Base-by-base conservation (phyloP, 2,113 vertebrate species). In the Nyctereutes procyonoides region DNA sequence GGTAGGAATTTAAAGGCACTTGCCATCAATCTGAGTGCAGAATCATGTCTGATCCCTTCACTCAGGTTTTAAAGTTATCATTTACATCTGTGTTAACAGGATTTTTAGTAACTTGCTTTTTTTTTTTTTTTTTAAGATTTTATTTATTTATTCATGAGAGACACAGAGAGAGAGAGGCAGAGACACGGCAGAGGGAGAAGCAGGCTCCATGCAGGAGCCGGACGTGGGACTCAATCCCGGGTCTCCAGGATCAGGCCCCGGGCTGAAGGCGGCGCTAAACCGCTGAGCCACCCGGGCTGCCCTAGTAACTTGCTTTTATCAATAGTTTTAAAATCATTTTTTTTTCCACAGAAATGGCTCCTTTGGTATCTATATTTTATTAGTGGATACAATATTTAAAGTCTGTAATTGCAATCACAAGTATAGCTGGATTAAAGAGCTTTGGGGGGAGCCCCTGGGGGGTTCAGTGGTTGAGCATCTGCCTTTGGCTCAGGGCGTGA, bases 91-190 rank as follows among this genome's bases (percentile, higher is more conserved):
- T n/a, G 76, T 69, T 26, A 65, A 69, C 19, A 92, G 35, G 15
- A 76, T 60, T 85, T 77, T 65, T 26, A 89, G 73, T 73, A 60
- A 53, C n/a, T 95, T 87, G 63, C 84, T 14, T 95, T 95, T 87
- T n/a, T n/a, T n/a, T n/a, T n/a, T n/a, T n/a, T n/a, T n/a, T n/a
- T n/a, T n/a, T n/a, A n/a, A n/a, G n/a, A n/a, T n/a, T n/a, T n/a
- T n/a, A n/a, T n/a, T n/a, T n/a, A n/a, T n/a, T n/a, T n/a, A n/a
- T n/a, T n/a, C n/a, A n/a, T n/a, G n/a, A n/a, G n/a, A n/a, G n/a
- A n/a, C n/a, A n/a, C n/a, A n/a, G n/a, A n/a, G n/a, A n/a, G n/a
- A n/a, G n/a, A n/a, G n/a, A n/a, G n/a, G n/a, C n/a, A n/a, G n/a
- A n/a, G n/a, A n/a, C n/a, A n/a, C n/a, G n/a, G n/a, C n/a, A n/a